phyloP scores from a whole-genome alignment of 1,140 invertebrate species.

The Neodiprion virginianus region DNA sequence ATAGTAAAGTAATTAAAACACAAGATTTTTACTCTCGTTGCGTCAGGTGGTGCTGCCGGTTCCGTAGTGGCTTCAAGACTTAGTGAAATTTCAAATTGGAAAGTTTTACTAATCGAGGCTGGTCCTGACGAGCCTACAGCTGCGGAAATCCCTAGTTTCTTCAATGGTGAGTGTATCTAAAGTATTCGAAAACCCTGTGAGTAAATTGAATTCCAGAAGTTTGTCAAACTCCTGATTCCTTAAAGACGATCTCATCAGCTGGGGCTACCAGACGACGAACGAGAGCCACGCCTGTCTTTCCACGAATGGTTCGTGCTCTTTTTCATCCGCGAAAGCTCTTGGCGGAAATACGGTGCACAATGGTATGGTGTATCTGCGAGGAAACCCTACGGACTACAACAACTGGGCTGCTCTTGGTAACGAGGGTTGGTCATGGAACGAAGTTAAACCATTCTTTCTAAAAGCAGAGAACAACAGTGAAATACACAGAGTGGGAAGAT shows the following conservation, averaged over 20 bases:
- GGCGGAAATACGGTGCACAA: constrained; percentile 79
- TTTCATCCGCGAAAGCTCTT: constrained; percentile 84
- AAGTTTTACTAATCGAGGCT: constrained; percentile 60
- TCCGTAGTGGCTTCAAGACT: constrained; percentile 57
- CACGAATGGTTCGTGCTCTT: constrained; percentile 75
- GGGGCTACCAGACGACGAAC: constrained; percentile 35
- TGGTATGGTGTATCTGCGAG: constrained; percentile 83
- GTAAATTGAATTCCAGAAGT: neutral
- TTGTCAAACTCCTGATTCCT: neutral
- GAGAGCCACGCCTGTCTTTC: too few relatives aligned
- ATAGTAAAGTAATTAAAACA: neutral
- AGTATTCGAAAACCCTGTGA: neutral
- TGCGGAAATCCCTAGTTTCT: constrained; percentile 29
- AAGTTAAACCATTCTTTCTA: constrained; percentile 69
- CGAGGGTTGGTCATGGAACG: constrained; percentile 86
- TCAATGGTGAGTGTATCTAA: neutral
- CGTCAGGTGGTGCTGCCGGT: constrained; percentile 58
- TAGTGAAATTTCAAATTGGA: constrained; percentile 50
- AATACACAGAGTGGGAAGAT: constrained; percentile 45
- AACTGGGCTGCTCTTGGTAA: constrained; percentile 82
- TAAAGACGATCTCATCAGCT: neutral
- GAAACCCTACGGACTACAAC: constrained; percentile 77
- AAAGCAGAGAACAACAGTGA: constrained; percentile 64
- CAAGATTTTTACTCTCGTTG: neutral
- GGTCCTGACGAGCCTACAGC: constrained; percentile 49